Percentiles rank a stretch among this genome's conserved stretches.
Evolutionary conservation across 2,797 vertebrate species (phyloP).

Genomic region (Scleropages formosus): DNA sequence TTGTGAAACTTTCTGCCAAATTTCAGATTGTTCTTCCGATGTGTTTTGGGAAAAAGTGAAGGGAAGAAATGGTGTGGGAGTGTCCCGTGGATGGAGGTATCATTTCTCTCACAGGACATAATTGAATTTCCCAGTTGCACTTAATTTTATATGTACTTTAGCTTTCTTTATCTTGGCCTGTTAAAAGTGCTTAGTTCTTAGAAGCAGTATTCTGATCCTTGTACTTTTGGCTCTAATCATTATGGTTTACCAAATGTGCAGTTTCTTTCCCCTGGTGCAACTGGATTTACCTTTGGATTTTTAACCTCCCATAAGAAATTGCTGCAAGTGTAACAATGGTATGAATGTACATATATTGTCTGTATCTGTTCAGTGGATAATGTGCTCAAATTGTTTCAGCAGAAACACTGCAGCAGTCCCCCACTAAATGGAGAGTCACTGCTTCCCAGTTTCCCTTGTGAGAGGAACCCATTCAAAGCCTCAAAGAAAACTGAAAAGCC

Average conservation of each 20-base stretch:
- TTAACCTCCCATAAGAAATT: background rate
- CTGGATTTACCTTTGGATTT: too few species aligned
- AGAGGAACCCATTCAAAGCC: constrained; percentile 85
- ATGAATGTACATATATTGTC: background rate
- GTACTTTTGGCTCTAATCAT: too few species aligned
- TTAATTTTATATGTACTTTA: too few species aligned
- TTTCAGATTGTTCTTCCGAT: constrained; percentile 85
- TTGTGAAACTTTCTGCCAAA: constrained; percentile 27
- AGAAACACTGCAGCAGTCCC: constrained; percentile 51
- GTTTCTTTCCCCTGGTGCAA: too few species aligned
- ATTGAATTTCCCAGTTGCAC: too few species aligned
- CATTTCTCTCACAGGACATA: background rate
- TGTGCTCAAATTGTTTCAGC: constrained; percentile 57
- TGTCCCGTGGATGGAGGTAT: constrained; percentile 82
- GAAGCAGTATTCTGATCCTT: too few species aligned
- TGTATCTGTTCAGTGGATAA: background rate
- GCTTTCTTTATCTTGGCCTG: too few species aligned
- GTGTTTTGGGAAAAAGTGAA: constrained; percentile 69
- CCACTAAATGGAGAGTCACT: constrained; percentile 41
- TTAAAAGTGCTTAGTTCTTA: too few species aligned
- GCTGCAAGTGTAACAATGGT: too few species aligned
- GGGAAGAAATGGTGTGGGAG: constrained; percentile 86
- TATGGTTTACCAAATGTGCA: too few species aligned
- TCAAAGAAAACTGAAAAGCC: constrained; percentile 58
- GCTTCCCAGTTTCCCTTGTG: constrained; percentile 49